Evolutionary conservation across 2,888 invertebrate species (phyloP), one percentile per base, ranked within the genome.

Genomic region (Euplagia quadripunctaria): DNA sequence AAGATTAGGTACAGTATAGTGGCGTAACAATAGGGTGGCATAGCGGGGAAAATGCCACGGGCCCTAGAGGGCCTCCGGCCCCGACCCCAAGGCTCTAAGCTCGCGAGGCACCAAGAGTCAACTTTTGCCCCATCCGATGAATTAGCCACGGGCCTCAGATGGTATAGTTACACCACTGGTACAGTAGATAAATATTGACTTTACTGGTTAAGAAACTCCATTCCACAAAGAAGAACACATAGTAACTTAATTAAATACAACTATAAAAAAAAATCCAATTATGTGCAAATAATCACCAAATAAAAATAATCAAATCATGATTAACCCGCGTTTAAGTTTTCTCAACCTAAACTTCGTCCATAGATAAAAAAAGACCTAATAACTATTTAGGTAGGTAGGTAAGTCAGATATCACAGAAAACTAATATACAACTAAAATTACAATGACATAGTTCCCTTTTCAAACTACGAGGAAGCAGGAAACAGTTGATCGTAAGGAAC

Each of bases 401-500:
- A 64, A 31, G 9, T 46, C 4, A 55, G n/a, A n/a, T 79, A 81
- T 79, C 80, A 83, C 85, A 82, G 82, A 76, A 72, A 78, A 74
- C 69, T 55, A 75, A 73, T 79, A 75, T 75, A 65, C 63, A 31
- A 41, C 17, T 64, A 42, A 58, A 12, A 68, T n/a, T 41, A 69
- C 20, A 68, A 51, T 12, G 20, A 70, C 58, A 64, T 16, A 70
- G 12, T 58, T 64, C 63, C 11, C n/a, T 65, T 41, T 43, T 11
- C 63, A 61, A 52, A 72, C 77, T 66, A 83, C 5, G 80, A 81
- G 31, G 85, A 80, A 55, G 82, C 67, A 63, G 91, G 90, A 77
- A 91, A 89, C n/a, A 91, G 76, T 85, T 94, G 89, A 75, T 95
- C 90, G 79, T 96, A 96, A 0, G 96, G 96, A 68, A 96, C 91